These are phyloP conservation scores for Hypomecis atomaria DNA, from an alignment of 2,888 invertebrate genomes.

Conservation along the genomic window DNA sequence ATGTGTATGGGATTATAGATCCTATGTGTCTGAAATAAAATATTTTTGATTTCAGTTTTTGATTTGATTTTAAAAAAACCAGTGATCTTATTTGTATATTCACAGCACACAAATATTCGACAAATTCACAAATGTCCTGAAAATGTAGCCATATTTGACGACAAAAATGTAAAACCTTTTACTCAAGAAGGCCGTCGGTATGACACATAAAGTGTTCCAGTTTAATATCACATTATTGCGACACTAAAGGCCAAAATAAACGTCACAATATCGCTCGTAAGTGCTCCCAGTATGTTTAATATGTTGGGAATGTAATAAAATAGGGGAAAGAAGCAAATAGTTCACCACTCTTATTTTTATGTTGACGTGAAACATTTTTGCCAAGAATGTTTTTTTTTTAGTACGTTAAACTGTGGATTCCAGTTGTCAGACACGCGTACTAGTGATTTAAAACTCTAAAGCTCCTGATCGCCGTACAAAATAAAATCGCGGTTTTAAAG, in stretches of 20 bases:
- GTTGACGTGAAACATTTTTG: neutral
- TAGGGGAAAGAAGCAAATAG: conserved; percentile 7
- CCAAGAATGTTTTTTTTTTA: neutral
- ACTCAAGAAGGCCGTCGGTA: neutral
- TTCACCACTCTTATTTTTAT: neutral
- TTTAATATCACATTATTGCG: conserved; percentile 21
- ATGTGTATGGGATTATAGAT: too few relatives aligned
- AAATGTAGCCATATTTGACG: neutral
- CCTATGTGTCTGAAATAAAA: too few relatives aligned
- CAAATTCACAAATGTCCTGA: neutral
- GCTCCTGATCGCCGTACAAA: too few relatives aligned
- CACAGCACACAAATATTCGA: too few relatives aligned
- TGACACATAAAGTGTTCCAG: neutral
- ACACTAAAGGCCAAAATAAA: conserved; percentile 25
- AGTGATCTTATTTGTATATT: too few relatives aligned
- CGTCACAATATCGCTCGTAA: conserved; percentile 37
- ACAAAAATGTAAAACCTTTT: neutral
- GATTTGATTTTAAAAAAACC: too few relatives aligned
- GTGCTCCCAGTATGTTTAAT: conserved; percentile 41
- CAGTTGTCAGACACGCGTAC: too few relatives aligned
- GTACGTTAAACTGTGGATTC: too few relatives aligned
- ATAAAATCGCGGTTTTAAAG: too few relatives aligned
- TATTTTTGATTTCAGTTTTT: too few relatives aligned
- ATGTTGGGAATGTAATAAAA: conserved; percentile 24
- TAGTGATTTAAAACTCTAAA: too few relatives aligned